Evolutionary conservation across 2,797 vertebrate species (phyloP).

Genomic region (Furcifer pardalis): DNA sequence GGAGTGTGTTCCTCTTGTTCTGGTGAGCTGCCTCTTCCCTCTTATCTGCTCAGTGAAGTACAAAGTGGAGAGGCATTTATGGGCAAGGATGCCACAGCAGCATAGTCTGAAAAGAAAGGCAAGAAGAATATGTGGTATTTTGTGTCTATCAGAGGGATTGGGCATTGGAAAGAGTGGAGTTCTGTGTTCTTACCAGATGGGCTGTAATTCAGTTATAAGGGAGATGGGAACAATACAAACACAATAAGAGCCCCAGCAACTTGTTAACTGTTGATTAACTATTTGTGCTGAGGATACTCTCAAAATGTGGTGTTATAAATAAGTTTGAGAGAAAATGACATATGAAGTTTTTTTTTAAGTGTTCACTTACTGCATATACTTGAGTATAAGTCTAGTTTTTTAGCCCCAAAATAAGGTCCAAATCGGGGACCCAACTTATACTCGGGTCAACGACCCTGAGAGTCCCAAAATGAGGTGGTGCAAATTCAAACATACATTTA

Average conservation of each 20-base stretch:
- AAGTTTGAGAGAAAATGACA: background rate
- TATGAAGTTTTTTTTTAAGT: background rate
- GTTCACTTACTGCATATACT: too few species aligned
- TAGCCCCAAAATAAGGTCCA: too few species aligned
- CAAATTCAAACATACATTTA: too few species aligned
- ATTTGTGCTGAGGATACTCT: background rate
- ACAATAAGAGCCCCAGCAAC: background rate
- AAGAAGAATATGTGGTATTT: background rate
- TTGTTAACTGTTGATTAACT: background rate
- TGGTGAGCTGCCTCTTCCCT: too few species aligned
- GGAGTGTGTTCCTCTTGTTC: too few species aligned
- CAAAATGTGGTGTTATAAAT: background rate
- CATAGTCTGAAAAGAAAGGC: background rate
- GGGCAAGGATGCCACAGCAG: background rate
- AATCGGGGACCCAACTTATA: too few species aligned
- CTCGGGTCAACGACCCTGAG: too few species aligned
- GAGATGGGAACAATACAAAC: background rate
- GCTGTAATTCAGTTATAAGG: background rate
- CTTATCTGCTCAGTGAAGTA: background rate
- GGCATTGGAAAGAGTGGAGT: background rate
- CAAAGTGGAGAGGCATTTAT: background rate
- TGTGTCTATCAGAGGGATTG: background rate
- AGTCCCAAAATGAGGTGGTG: too few species aligned
- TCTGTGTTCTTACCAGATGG: background rate
- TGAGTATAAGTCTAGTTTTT: too few species aligned